Conservation (phyloP, 1,140 invertebrate genomes). For the Solenopsis invicta region DNA sequence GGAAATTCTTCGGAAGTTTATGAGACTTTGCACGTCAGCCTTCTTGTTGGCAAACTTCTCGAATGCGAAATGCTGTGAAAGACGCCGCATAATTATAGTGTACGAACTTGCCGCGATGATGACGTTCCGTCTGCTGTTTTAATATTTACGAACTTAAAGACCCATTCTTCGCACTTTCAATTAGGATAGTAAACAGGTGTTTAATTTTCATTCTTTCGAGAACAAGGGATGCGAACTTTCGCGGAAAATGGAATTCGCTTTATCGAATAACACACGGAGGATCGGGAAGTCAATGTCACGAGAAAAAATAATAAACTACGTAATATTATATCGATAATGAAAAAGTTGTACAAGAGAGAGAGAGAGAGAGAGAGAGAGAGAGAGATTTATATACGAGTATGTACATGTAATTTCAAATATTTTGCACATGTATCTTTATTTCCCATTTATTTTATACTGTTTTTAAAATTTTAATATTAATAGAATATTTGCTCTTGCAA, state of each 20-base stretch:
- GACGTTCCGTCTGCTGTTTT: conserved; percentile 34
- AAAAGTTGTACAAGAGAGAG: not conserved
- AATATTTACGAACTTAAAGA: conserved; percentile 10
- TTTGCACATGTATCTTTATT: not conserved
- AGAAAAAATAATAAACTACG: not conserved
- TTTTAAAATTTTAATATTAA: conserved; percentile 21
- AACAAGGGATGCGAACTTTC: conserved; percentile 2
- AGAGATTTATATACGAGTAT: not conserved
- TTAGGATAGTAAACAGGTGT: not conserved
- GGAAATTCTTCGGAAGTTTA: conserved; percentile 41
- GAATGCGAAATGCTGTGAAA: conserved; percentile 24
- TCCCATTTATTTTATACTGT: not conserved
- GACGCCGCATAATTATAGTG: conserved; percentile 34
- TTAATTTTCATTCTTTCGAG: conserved; percentile 20
- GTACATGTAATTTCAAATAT: not conserved
- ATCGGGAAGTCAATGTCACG: not conserved
- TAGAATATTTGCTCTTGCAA: not conserved
- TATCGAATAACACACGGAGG: not conserved
- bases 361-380: not conserved
- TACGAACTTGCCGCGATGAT: not conserved
- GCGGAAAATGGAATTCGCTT: not conserved
- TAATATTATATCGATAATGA: not conserved
- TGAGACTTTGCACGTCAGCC: conserved; percentile 40
- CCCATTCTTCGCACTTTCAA: not conserved
- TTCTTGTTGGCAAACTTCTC: conserved; percentile 26